Base-by-base conservation (phyloP, 2,888 invertebrate species). In the Trypoxylon attenuatum region DNA sequence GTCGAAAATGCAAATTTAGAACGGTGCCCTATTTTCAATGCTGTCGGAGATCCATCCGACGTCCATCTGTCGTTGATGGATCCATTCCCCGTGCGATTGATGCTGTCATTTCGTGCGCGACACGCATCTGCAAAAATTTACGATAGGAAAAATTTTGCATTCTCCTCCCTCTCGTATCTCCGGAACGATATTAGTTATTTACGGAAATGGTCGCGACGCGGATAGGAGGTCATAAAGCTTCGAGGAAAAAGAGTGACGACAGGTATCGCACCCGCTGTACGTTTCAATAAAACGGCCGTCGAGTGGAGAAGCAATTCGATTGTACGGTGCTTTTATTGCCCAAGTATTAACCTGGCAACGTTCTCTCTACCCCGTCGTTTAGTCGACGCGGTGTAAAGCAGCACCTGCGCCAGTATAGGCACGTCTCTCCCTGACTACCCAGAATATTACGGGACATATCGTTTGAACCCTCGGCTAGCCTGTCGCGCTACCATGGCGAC, bases 391-490 rank as follows among this genome's bases (percentile, higher is more conserved):
- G 18, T 56, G 55, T 50, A 53, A 61, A 52, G 29, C 49, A 33
- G 43, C 55, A 68, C 65, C 61, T 53, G 68, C 43, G 42, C 58
- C 53, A 15, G 25, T 49, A 27, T 39, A 46, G n/a, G 13, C 13
- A 33, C 23, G 58, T 51, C 13, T 16, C 56, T 16, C 16, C n/a
- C n/a, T 15, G 15, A 16, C 6, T 2, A n/a, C 16, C 39, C 18
- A 19, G 55, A 22, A 66, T 73, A 63, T 64, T 59, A 52, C 50
- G 46, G 27, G 41, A 19, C 45, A 39, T 59, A 51, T 49, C 46
- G 29, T 54, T 54, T 4, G 10, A 25, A 29, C 18, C n/a, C 33
- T 23, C 6, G 22, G 38, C 46, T n/a, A n/a, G n/a, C n/a, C n/a
- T n/a, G n/a, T n/a, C n/a, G n/a, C n/a, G n/a, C n/a, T 55, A 41